Conservation (phyloP, 2,888 invertebrate genomes). For the Monochamus alternatus region DNA sequence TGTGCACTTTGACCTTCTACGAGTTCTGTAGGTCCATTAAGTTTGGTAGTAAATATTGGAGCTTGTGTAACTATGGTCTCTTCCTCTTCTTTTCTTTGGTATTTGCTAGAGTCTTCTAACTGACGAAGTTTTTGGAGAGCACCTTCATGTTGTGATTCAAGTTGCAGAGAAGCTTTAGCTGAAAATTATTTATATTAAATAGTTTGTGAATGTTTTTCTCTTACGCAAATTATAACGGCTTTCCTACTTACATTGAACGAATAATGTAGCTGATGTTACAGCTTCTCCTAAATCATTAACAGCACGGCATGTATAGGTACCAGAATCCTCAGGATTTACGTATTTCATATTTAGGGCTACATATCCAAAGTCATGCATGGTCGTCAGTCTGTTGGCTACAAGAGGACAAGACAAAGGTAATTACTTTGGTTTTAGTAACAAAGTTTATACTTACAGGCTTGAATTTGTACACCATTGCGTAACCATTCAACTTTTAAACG, state of each 20-base stretch:
- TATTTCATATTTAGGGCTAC: constrained; percentile 96
- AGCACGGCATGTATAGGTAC: constrained; percentile 96
- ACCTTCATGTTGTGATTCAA: constrained; percentile 92
- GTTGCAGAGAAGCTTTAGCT: constrained; percentile 90
- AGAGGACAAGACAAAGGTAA: constrained; percentile 45
- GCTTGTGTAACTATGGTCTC: constrained; percentile 87
- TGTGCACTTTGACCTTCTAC: constrained; percentile 93
- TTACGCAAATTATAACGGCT: not conserved
- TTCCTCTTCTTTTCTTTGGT: constrained; percentile 86
- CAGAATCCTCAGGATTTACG: constrained; percentile 95
- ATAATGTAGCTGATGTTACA: constrained; percentile 92
- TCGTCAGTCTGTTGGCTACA: constrained; percentile 89
- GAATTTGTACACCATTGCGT: constrained; percentile 91
- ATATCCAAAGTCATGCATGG: constrained; percentile 98
- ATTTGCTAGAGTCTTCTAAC: constrained; percentile 86
- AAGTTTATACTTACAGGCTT: constrained; percentile 80
- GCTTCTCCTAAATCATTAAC: constrained; percentile 95
- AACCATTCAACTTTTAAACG: constrained; percentile 95
- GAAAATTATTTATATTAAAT: constrained; percentile 52
- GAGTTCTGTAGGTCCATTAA: constrained; percentile 89
- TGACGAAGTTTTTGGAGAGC: constrained; percentile 90
- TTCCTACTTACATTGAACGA: constrained; percentile 83
- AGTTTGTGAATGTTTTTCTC: not conserved
- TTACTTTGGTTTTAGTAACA: not conserved
- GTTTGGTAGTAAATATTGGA: constrained; percentile 88